Evolutionary conservation across 2,113 vertebrate species (phyloP).

Genomic region (Turdus rufiventris): DNA sequence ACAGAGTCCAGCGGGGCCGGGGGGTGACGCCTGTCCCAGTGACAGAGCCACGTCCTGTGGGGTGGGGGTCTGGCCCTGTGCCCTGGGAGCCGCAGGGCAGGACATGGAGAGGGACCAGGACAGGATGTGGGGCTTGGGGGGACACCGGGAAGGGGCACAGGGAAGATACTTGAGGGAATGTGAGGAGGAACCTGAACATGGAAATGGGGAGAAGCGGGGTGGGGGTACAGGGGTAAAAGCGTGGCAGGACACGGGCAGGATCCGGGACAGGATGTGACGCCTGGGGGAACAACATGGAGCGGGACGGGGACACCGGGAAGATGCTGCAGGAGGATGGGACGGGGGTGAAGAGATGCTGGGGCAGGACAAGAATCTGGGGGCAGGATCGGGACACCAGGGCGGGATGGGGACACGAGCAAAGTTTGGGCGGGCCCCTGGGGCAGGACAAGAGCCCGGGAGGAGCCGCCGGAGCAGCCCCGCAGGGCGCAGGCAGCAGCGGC

Average conservation of each 20-base stretch:
- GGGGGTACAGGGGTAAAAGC: background rate
- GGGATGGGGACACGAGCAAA: background rate
- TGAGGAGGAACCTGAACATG: background rate
- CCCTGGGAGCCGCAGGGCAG: background rate
- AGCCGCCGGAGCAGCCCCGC: background rate
- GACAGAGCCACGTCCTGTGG: fast-evolving
- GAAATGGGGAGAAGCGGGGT: too few species aligned
- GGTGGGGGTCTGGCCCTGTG: background rate
- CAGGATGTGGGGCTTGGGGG: fast-evolving
- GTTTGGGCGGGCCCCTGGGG: background rate
- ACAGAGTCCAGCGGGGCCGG: fast-evolving
- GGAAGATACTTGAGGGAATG: background rate
- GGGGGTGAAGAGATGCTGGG: background rate
- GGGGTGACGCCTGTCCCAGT: background rate
- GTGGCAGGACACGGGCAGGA: background rate
- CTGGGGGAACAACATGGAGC: background rate
- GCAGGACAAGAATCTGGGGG: background rate
- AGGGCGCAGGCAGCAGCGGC: background rate
- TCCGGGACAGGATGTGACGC: background rate
- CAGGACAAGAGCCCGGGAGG: background rate
- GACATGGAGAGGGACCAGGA: background rate
- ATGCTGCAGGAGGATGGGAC: background rate
- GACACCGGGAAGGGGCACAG: background rate
- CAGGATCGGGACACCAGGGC: background rate
- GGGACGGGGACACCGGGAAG: background rate